phyloP scores from a whole-genome alignment of 2,888 invertebrate genomes.

The Lordiphosa fenestrarum region DNA sequence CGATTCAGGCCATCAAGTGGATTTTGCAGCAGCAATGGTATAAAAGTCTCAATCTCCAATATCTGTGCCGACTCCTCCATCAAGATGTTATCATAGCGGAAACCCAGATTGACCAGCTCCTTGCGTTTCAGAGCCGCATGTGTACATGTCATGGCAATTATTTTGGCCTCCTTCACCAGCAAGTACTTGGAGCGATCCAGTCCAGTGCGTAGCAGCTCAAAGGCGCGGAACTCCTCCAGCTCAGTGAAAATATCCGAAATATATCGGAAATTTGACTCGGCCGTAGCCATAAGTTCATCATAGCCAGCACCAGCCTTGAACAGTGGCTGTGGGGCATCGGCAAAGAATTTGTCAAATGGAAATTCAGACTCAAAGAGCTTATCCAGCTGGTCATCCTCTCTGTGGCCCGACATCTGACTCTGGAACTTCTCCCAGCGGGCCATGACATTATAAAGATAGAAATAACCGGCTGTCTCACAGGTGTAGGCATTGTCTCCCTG shows the following conservation, averaged over 20 bases:
- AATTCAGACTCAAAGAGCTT: slow-evolving; percentile 87
- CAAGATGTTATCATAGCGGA: slow-evolving; percentile 98
- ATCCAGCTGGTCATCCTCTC: slow-evolving; percentile 27
- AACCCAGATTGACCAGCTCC: slow-evolving; percentile 96
- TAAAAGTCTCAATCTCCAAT: slow-evolving; percentile 99
- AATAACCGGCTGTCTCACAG: slow-evolving; percentile 99
- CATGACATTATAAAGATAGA: slow-evolving; percentile 94
- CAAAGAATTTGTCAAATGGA: slow-evolving; percentile 96
- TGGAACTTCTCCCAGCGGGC: slow-evolving; percentile 96
- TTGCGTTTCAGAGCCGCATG: slow-evolving; percentile 98
- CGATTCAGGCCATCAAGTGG: slow-evolving; percentile 97
- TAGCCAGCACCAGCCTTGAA: slow-evolving; percentile 88
- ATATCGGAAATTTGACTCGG: slow-evolving; percentile 95
- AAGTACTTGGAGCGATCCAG: slow-evolving; percentile 97
- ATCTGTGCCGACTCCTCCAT: slow-evolving; percentile 99
- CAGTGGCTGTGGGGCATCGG: slow-evolving; percentile 94
- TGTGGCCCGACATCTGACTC: slow-evolving; percentile 57
- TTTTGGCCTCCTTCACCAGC: slow-evolving; percentile 98
- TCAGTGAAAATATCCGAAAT: slow-evolving; percentile 97
- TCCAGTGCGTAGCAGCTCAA: slow-evolving; percentile 96
- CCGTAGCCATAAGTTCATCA: slow-evolving; percentile 92
- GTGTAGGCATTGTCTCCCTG: slow-evolving; percentile 96
- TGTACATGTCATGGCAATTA: slow-evolving; percentile 99
- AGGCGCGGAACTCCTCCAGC: slow-evolving; percentile 98
- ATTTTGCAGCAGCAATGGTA: slow-evolving; percentile 98